Evolutionary conservation across 1,140 invertebrate species (phyloP).

Genomic region (Vanessa atalanta): DNA sequence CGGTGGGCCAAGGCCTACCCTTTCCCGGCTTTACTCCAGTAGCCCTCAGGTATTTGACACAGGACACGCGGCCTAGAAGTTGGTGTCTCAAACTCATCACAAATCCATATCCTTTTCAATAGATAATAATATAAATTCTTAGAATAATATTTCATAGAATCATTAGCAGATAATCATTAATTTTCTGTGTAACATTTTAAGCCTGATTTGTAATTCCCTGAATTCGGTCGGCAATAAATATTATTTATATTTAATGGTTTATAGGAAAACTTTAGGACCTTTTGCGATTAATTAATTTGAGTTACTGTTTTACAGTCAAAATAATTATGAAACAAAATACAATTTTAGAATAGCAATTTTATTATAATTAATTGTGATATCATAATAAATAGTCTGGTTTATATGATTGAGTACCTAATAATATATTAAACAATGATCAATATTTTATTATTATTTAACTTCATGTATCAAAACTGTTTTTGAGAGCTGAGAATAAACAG

Average conservation of each 20-base stretch:
- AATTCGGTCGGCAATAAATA: not conserved
- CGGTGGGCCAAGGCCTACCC: slow-evolving; percentile 85
- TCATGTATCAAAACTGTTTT: too few species aligned
- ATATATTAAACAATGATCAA: too few species aligned
- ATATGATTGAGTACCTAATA: too few species aligned
- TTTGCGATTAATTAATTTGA: not conserved
- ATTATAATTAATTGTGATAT: too few species aligned
- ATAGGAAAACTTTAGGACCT: not conserved
- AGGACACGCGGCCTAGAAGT: slow-evolving; percentile 91
- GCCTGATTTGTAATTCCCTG: not conserved
- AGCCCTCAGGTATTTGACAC: slow-evolving; percentile 91
- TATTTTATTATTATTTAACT: too few species aligned
- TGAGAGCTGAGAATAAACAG: too few species aligned
- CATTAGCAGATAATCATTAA: not conserved
- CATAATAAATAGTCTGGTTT: too few species aligned
- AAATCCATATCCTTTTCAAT: slow-evolving; percentile 98
- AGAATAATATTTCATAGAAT: not conserved
- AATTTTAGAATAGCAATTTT: too few species aligned
- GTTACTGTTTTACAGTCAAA: not conserved
- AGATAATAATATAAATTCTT: not conserved
- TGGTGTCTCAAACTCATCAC: slow-evolving; percentile 97
- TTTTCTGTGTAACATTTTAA: not conserved
- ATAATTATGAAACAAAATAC: too few species aligned
- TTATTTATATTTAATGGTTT: slow-evolving; percentile 1
- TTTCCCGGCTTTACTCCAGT: slow-evolving; percentile 94